Conservation (phyloP, 2,888 invertebrate genomes). For the Drosophila yooni region DNA sequence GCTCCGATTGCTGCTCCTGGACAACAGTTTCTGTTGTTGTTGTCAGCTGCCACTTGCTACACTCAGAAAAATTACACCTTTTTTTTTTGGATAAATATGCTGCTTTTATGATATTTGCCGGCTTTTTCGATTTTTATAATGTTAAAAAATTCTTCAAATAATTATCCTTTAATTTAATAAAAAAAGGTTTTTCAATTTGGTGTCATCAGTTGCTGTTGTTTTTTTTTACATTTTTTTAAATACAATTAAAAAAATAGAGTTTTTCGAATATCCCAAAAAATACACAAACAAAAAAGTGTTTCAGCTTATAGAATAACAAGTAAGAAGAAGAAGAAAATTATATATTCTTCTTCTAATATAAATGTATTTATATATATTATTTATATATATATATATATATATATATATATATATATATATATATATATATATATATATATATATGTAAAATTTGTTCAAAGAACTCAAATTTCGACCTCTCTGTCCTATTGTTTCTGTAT, state of each 20-base stretch:
- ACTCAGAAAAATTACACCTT: neutral
- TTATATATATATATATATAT: too few relatives aligned
- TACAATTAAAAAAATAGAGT: neutral
- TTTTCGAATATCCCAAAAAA: neutral
- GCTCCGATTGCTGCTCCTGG: constrained; percentile 38
- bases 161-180: neutral
- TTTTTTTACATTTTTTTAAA: neutral
- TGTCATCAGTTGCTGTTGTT: constrained; percentile 8
- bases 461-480: neutral
- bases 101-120: neutral
- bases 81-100: neutral
- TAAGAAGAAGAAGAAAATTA: too few relatives aligned
- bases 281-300: neutral
- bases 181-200: too few relatives aligned
- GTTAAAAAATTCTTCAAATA: neutral
- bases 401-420: too few relatives aligned
- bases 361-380: too few relatives aligned
- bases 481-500: neutral
- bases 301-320: neutral
- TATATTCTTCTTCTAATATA: too few relatives aligned
- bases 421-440: too few relatives aligned
- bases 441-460: too few relatives aligned
- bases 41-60: constrained; percentile 11
- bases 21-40: constrained; percentile 21
- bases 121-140: neutral